phyloP scores from a whole-genome alignment of 2,113 vertebrate species.

The Pampusana beccarii region DNA sequence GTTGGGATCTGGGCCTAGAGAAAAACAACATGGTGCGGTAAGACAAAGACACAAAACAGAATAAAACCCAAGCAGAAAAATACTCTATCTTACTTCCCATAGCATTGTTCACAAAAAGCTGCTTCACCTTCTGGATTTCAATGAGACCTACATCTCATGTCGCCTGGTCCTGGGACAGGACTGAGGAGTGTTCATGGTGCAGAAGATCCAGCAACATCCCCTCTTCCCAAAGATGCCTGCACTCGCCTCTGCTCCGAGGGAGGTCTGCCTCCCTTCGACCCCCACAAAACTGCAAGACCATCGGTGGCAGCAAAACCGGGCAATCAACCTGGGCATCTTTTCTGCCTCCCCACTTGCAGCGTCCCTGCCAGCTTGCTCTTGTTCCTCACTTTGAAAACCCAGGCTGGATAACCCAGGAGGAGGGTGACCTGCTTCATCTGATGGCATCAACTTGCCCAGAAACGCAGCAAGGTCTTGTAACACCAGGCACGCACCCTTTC shows the following conservation, averaged over 20 bases:
- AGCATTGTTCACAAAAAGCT: not conserved
- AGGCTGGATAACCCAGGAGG: not conserved
- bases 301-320: not conserved
- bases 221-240: not conserved
- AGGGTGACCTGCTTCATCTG: not conserved
- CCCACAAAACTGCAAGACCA: not conserved
- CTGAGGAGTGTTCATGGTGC: not conserved
- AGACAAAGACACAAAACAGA: not conserved
- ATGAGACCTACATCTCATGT: not conserved
- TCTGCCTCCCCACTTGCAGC: not conserved
- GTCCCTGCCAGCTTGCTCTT: not conserved
- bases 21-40: not conserved
- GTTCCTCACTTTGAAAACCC: not conserved
- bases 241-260: not conserved
- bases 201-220: not conserved
- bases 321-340: not conserved
- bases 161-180: not conserved
- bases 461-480: not conserved
- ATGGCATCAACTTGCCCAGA: not conserved
- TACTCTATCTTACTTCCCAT: not conserved
- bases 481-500: slow-evolving; percentile 79
- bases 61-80: slow-evolving; percentile 1
- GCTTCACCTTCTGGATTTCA: not conserved
- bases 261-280: not conserved
- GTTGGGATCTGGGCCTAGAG: slow-evolving; percentile 66